Conservation (phyloP, 2,113 vertebrate genomes). For the Fulmarus glacialis region DNA sequence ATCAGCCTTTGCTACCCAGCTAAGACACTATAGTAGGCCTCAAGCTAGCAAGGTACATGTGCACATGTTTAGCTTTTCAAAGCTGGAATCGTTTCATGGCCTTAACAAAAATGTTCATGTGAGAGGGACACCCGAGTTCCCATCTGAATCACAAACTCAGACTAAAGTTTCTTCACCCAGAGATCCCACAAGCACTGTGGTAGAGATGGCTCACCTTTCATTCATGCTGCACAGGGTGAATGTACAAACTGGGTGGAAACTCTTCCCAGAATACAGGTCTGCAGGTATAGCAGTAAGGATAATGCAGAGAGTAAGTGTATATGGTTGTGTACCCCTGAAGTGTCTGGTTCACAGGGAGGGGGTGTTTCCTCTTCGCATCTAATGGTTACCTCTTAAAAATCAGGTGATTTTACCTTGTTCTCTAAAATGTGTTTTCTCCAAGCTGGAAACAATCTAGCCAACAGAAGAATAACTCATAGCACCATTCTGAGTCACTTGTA, state of each 20-base stretch:
- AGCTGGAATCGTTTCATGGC: not conserved
- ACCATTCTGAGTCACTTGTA: rapidly evolving
- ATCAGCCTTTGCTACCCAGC: not conserved
- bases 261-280: not conserved
- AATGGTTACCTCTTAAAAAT: not conserved
- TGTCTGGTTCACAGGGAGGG: not conserved
- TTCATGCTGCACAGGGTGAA: not conserved
- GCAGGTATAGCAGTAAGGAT: not conserved
- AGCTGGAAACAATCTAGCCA: not conserved
- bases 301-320: too few species aligned
- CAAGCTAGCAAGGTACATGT: not conserved
- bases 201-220: not conserved
- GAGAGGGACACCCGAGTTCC: not conserved
- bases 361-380: not conserved
- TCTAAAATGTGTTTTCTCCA: not conserved
- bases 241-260: not conserved
- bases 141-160: not conserved
- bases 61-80: not conserved
- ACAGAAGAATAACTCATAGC: not conserved
- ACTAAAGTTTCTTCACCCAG: not conserved
- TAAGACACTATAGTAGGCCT: not conserved
- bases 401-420: not conserved
- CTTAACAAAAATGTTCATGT: not conserved
- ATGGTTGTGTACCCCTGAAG: not conserved
- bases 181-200: not conserved